A percentile compares a stretch with the other conserved stretches of the same genome.
Evolutionary conservation across 2,797 vertebrate genomes (phyloP).

Genomic region (Mormyrus proboscirostris): DNA sequence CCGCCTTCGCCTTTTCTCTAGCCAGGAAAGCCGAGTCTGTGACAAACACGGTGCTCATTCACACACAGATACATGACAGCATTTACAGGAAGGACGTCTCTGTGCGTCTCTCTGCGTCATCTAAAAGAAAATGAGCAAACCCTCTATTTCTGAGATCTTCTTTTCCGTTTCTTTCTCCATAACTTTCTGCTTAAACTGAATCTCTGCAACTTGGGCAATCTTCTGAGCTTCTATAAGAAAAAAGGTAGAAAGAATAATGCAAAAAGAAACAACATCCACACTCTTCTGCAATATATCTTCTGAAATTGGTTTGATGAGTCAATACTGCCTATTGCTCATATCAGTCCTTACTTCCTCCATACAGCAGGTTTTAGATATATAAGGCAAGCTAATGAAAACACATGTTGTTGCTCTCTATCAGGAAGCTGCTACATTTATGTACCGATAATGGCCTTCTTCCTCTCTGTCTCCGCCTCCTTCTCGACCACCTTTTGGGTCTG

Average conservation of each 20-base stretch:
- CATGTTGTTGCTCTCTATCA: not conserved
- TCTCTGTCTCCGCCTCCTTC: slow-evolving; percentile 94
- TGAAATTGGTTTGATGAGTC: not conserved
- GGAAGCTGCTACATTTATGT: slow-evolving; percentile 28
- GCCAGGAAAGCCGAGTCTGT: slow-evolving; percentile 81
- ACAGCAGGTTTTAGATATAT: not conserved
- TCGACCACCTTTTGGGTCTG: slow-evolving; percentile 97
- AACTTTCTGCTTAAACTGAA: slow-evolving; percentile 87
- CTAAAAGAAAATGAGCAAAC: slow-evolving; percentile 46
- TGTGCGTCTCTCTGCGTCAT: not conserved
- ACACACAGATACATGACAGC: not conserved
- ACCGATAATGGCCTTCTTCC: slow-evolving; percentile 95
- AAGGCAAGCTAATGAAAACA: not conserved
- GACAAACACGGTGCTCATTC: not conserved
- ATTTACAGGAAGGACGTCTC: not conserved
- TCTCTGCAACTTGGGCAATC: slow-evolving; percentile 84
- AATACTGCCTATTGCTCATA: not conserved
- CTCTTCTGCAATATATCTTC: not conserved
- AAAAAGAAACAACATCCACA: not conserved
- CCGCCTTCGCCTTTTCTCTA: slow-evolving; percentile 79
- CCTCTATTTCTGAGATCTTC: slow-evolving; percentile 91
- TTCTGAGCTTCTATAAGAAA: slow-evolving; percentile 83
- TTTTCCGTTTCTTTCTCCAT: slow-evolving; percentile 97
- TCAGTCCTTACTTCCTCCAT: not conserved
- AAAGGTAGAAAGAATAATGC: not conserved